These are phyloP conservation scores for Sinocyclocheilus anophthalmus DNA, from an alignment of 2,113 vertebrate species.

Conservation along the genomic window DNA sequence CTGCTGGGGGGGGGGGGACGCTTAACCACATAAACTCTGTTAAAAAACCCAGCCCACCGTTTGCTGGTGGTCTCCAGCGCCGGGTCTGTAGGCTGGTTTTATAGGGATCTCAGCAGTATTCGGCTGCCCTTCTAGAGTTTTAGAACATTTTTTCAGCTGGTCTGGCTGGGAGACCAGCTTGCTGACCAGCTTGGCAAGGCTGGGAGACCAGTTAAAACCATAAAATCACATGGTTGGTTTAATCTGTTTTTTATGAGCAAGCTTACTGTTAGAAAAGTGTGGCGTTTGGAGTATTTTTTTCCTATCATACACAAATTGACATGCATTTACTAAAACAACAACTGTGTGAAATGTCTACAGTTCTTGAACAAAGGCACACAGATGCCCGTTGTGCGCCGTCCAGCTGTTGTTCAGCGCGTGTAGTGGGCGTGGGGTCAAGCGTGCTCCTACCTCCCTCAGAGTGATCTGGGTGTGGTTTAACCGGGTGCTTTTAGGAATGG, in stretches of 20 bases:
- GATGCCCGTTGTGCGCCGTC: slow-evolving; percentile 57
- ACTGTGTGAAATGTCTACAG: slow-evolving; percentile 44
- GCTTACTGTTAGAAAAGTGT: neutral
- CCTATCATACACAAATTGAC: neutral
- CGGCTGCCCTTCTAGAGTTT: no score
- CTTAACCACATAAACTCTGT: no score
- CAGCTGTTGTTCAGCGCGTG: slow-evolving; percentile 71
- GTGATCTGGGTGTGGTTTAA: slow-evolving; percentile 68
- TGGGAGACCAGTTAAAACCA: neutral
- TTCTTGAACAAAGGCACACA: slow-evolving; percentile 33
- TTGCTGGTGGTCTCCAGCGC: no score
- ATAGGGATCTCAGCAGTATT: neutral
- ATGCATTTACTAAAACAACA: slow-evolving; percentile 50
- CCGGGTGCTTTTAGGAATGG: slow-evolving; percentile 75
- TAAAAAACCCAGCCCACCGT: no score
- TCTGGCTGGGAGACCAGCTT: neutral
- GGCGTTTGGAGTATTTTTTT: neutral
- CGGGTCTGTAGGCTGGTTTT: neutral
- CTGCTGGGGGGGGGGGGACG: no score
- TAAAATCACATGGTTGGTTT: neutral
- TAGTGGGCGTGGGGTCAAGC: slow-evolving; percentile 65
- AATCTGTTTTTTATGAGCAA: neutral
- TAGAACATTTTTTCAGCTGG: no score
- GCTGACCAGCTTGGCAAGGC: neutral
- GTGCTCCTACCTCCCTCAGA: slow-evolving; percentile 25